Conservation (phyloP, 2,113 vertebrate species). For the Phaethornis superciliosus region DNA sequence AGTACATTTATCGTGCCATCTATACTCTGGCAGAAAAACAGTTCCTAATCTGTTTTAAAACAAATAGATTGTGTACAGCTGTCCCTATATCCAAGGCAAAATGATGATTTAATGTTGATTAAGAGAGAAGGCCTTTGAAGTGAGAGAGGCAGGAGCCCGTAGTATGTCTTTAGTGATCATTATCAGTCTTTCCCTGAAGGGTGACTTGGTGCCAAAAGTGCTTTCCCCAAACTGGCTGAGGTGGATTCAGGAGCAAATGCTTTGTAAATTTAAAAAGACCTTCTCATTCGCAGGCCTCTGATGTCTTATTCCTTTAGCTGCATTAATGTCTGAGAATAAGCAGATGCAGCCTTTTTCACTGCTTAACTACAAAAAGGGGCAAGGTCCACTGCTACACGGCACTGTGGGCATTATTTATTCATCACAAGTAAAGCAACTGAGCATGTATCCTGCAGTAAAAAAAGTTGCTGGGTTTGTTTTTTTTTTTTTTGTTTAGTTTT, state of each 20-base stretch:
- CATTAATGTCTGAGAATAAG: conserved; percentile 83
- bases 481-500: background rate
- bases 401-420: conserved; percentile 72
- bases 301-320: conserved; percentile 84
- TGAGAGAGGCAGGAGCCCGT: conserved; percentile 73
- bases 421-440: conserved; percentile 58
- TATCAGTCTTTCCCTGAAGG: conserved; percentile 82
- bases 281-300: conserved; percentile 79
- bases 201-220: conserved; percentile 80
- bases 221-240: conserved; percentile 78
- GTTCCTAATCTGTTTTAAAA: conserved; percentile 83
- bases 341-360: conserved; percentile 80
- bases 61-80: conserved; percentile 86
- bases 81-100: conserved; percentile 76
- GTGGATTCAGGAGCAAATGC: conserved; percentile 80
- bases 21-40: conserved; percentile 73
- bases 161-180: conserved; percentile 80
- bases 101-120: conserved; percentile 87
- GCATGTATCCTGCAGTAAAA: conserved; percentile 62
- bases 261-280: conserved; percentile 81
- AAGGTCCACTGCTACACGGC: conserved; percentile 57
- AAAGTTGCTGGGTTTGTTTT: conserved; percentile 4
- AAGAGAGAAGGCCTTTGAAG: conserved; percentile 83
- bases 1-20: conserved; percentile 60
- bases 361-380: conserved; percentile 71